Conservation (phyloP, 1,140 invertebrate genomes). For the Belonocnema kinseyi region DNA sequence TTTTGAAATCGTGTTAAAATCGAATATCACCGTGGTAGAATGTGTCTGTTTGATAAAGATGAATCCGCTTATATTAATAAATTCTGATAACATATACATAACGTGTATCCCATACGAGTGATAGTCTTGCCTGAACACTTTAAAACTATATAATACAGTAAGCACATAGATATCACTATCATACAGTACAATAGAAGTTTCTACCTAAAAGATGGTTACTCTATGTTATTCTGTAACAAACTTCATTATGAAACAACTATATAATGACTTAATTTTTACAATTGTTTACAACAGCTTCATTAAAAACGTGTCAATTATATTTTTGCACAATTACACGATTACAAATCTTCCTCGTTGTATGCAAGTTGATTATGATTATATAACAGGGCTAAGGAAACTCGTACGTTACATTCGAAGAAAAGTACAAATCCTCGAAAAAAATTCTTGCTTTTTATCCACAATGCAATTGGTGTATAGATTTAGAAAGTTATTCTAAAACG, state of each 20-base stretch:
- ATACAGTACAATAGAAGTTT: slow-evolving; percentile 64
- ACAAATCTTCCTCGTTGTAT: slow-evolving; percentile 22
- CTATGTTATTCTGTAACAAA: slow-evolving; percentile 67
- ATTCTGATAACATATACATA: slow-evolving; percentile 65
- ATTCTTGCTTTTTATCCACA: slow-evolving; percentile 2
- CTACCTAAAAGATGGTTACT: slow-evolving; percentile 53
- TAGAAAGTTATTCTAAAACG: slow-evolving; percentile 14
- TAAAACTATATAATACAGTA: slow-evolving; percentile 72
- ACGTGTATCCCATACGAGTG: slow-evolving; percentile 59
- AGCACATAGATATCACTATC: slow-evolving; percentile 70
- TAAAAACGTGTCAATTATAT: slow-evolving; percentile 56
- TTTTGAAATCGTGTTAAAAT: slow-evolving; percentile 42
- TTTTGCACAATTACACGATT: slow-evolving; percentile 37
- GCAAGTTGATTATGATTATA: background rate
- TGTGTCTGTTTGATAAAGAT: slow-evolving; percentile 65
- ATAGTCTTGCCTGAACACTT: slow-evolving; percentile 60
- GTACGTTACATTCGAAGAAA: slow-evolving; percentile 7
- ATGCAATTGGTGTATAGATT: slow-evolving; percentile 26
- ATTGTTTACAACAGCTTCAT: slow-evolving; percentile 65
- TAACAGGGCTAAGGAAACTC: slow-evolving; percentile 8
- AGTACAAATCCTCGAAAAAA: background rate
- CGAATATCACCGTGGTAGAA: slow-evolving; percentile 56
- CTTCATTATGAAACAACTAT: slow-evolving; percentile 64
- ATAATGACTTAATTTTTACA: slow-evolving; percentile 62
- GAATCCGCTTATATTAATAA: slow-evolving; percentile 57